phyloP scores from a whole-genome alignment of 2,113 vertebrate species.

The Microtus oregoni region DNA sequence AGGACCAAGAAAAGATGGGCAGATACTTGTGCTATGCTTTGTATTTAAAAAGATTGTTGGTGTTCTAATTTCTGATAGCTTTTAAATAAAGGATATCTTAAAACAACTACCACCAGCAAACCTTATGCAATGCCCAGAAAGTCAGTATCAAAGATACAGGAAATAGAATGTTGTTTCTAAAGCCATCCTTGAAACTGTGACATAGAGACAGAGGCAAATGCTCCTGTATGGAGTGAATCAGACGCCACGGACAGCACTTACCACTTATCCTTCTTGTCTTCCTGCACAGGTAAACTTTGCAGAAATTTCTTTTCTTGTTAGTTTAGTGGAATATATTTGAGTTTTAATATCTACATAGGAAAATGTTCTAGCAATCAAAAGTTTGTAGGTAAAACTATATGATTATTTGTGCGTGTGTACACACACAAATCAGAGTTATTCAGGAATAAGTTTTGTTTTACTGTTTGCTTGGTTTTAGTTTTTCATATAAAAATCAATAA shows the following conservation, averaged over 20 bases:
- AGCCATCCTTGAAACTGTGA: constrained; percentile 25
- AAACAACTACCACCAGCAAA: constrained; percentile 28
- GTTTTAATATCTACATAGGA: constrained; percentile 25
- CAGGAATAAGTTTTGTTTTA: constrained; percentile 36
- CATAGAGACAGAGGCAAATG: constrained; percentile 5
- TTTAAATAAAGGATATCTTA: constrained; percentile 17
- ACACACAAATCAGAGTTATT: constrained; percentile 20
- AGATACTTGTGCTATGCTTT: not conserved
- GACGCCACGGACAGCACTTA: not conserved
- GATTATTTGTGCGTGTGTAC: not conserved
- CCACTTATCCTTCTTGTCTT: not conserved
- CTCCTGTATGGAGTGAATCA: not conserved
- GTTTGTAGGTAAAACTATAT: not conserved
- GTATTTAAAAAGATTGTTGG: not conserved
- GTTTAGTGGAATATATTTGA: not conserved
- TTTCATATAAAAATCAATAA: constrained; percentile 52
- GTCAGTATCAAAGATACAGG: not conserved
- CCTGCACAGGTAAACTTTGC: not conserved
- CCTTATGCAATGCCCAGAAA: constrained; percentile 22
- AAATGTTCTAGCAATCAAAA: constrained; percentile 41
- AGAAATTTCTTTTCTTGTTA: not conserved
- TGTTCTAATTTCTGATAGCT: not conserved
- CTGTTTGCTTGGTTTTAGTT: not conserved
- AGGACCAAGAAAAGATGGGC: not conserved
- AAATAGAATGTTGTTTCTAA: constrained; percentile 45